Evolutionary conservation across 1,140 invertebrate species (phyloP), one percentile per base, ranked within the genome.

Genomic region (Delia radicum): DNA sequence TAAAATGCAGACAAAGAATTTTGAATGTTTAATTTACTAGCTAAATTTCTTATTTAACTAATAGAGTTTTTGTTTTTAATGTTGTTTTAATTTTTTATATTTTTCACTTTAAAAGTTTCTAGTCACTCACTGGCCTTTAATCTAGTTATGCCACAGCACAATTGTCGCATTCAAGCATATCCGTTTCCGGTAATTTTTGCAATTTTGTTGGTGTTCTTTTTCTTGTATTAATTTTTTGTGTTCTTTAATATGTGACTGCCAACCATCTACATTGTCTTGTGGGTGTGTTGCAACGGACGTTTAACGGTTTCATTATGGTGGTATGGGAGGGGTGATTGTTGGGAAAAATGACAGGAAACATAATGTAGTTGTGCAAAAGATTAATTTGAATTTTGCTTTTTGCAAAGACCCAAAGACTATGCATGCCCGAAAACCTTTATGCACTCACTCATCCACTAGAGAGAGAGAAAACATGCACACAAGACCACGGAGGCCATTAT

Each of bases 131-230:
- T 69, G 29, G 65, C 65, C 65, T 69, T 69, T 69, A 69, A 69
- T 69, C 29, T 26, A 69, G 21, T 69, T 69, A 69, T 69, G 65
- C 65, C 65, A 15, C 18, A 33, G 29, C 12, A 69, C 65, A 69
- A 69, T 69, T 69, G 65, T 69, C 65, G 65, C 65, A 69, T 69
- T 69, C 65, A 69, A 69, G 65, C 65, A 69, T 69, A 69, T 69
- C 65, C 65, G 65, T 69, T 69, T 69, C 65, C 65, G 65, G 65
- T 69, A 69, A 69, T 69, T 69, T 69, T 69, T 69, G 65, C 65
- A 69, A 69, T 69, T 69, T 69, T 69, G 65, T 69, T 31, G 65
- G 0, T 29, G 7, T 18, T 15, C 13, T 29, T 67, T 67, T 67
- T 27, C 63, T 21, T 21, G 5, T 10, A 55, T 21, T 42, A 10